These are phyloP conservation scores for Phragmatobia fuliginosa DNA, from an alignment of 2,888 invertebrate genomes.

Conservation along the genomic window DNA sequence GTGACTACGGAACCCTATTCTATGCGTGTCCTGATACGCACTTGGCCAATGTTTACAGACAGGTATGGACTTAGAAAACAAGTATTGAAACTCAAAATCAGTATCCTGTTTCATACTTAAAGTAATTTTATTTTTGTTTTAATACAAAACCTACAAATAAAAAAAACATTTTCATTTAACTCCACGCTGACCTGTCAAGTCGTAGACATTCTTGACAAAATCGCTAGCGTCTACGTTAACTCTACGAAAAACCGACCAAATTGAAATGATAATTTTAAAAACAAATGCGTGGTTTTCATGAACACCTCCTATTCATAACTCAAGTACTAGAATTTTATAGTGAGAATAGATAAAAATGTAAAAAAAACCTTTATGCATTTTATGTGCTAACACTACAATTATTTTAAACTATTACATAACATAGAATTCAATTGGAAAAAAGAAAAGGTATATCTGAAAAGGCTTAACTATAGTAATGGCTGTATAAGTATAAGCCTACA, in stretches of 20 bases:
- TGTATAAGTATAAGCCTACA: slow-evolving; percentile 2
- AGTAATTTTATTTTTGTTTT: too few relatives aligned
- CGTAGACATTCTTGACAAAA: not conserved
- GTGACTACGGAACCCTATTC: too few relatives aligned
- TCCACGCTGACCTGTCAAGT: not conserved
- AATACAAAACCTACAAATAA: not conserved
- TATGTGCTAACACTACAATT: not conserved
- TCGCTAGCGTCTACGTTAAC: not conserved
- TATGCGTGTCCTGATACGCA: too few relatives aligned
- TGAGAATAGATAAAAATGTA: not conserved
- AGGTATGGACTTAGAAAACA: not conserved
- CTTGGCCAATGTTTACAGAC: too few relatives aligned
- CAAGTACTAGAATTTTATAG: not conserved
- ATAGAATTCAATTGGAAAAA: not conserved
- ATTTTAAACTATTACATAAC: not conserved
- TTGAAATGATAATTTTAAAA: slow-evolving; percentile 4
- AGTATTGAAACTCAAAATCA: not conserved
- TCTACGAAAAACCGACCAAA: slow-evolving; percentile 1
- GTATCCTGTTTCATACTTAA: too few relatives aligned
- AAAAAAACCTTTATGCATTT: not conserved
- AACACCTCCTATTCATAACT: slow-evolving; percentile 1
- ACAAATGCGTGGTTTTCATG: not conserved
- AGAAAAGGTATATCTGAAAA: not conserved
- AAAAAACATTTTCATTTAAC: not conserved
- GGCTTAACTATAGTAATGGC: not conserved